A percentile compares a stretch with the other conserved stretches of the same genome.
Conservation (phyloP, 2,888 invertebrate species). For the Brachyopa scutellaris region DNA sequence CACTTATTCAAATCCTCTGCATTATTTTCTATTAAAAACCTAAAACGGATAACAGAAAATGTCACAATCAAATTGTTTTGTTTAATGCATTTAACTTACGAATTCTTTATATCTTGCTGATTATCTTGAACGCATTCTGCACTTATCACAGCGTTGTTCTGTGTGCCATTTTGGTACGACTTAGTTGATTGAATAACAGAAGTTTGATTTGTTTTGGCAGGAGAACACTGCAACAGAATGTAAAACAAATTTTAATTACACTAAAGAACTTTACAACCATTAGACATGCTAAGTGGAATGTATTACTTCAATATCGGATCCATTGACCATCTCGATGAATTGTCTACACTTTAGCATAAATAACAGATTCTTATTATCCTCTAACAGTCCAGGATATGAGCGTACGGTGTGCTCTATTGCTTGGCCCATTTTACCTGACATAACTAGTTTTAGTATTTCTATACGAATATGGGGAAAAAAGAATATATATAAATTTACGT, state of each 20-base stretch:
- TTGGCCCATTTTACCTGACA: conserved; percentile 96
- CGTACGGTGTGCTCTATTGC: conserved; percentile 95
- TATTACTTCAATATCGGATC: conserved; percentile 90
- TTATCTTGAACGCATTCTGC: conserved; percentile 82
- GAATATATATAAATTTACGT: no score
- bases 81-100: conserved; percentile 36
- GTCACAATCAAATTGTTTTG: not conserved
- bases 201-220: conserved; percentile 84
- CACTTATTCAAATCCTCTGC: conserved; percentile 82
- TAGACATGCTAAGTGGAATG: conserved; percentile 67
- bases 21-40: conserved; percentile 75
- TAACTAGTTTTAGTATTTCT: conserved; percentile 96
- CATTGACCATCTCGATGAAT: conserved; percentile 99
- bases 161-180: conserved; percentile 81
- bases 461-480: conserved; percentile 75
- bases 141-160: conserved; percentile 78
- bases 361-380: conserved; percentile 93
- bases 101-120: conserved; percentile 83
- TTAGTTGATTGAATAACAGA: conserved; percentile 92
- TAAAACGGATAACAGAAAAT: no score
- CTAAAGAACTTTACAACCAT: conserved; percentile 50
- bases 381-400: conserved; percentile 96
- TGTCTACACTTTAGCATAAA: conserved; percentile 98
- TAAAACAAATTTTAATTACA: conserved; percentile 65
- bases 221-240: conserved; percentile 76